A percentile compares a stretch with the other conserved stretches of the same genome.
Conservation (phyloP, 2,113 vertebrate genomes). For the Scytalopus superciliaris region DNA sequence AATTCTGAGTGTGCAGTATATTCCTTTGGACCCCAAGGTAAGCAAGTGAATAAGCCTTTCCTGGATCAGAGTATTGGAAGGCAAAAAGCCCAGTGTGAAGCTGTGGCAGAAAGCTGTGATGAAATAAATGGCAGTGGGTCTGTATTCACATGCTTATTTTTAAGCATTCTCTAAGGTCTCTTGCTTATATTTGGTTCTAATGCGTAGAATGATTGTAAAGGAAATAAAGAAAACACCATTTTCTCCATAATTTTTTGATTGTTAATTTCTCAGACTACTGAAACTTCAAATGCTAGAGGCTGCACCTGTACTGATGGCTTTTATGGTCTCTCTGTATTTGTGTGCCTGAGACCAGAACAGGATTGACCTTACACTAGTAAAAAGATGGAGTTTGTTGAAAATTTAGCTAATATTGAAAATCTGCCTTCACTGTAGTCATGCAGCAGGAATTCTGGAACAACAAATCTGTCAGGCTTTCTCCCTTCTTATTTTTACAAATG, state of each 20-base stretch:
- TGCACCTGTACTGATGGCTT: neutral
- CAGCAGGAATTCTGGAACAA: neutral
- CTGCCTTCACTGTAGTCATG: neutral
- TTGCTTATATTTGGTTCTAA: neutral
- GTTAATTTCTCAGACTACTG: neutral
- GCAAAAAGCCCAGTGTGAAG: neutral
- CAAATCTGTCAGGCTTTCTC: neutral
- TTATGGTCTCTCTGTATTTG: neutral
- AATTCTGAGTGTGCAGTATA: neutral
- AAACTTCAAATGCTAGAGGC: neutral
- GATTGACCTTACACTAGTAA: neutral
- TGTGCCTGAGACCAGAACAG: neutral
- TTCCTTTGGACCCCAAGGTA: neutral
- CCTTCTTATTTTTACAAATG: neutral
- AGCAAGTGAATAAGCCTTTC: neutral
- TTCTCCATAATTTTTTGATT: neutral
- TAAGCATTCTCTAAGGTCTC: neutral
- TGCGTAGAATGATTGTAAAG: neutral
- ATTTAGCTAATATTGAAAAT: neutral
- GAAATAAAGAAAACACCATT: neutral
- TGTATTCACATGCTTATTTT: neutral
- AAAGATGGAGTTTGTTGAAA: neutral
- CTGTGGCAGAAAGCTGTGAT: neutral
- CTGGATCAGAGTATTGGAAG: neutral
- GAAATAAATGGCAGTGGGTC: neutral